Conservation (phyloP, 2,888 invertebrate genomes). For the Aphrophora alni region DNA sequence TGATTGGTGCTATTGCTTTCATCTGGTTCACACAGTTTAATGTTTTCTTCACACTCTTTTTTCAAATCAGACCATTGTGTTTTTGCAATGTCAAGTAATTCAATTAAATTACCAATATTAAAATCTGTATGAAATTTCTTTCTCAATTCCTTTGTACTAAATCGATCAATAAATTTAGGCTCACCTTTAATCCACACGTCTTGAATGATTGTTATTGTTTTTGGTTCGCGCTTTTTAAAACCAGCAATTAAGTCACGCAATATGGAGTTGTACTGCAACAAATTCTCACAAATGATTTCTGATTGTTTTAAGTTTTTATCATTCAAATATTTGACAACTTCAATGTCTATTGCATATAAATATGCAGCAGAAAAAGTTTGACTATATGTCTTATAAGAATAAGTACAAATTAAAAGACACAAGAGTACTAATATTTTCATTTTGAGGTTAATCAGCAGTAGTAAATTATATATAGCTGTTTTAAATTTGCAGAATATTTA, state of each 20-base stretch:
- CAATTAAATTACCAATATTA: background rate
- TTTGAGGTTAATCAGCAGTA: background rate
- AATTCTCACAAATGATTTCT: background rate
- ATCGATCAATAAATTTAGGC: background rate
- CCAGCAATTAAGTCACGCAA: background rate
- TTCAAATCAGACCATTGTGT: background rate
- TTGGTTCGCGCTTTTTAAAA: background rate
- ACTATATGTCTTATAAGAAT: background rate
- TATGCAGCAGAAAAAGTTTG: background rate
- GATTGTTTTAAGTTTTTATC: background rate
- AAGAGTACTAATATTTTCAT: background rate
- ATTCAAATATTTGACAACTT: background rate
- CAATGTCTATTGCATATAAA: background rate
- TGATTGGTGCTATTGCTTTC: background rate
- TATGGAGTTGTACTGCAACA: background rate
- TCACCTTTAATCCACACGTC: background rate
- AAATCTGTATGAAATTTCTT: background rate
- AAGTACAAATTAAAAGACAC: background rate
- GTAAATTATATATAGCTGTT: no score
- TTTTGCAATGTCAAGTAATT: background rate
- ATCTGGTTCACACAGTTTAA: background rate
- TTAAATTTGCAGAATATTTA: no score
- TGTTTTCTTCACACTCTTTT: background rate
- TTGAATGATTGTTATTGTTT: background rate
- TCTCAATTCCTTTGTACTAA: background rate